A percentile compares a stretch with the other conserved stretches of the same genome.
Conservation (phyloP, 2,797 vertebrate species). For the Molossus alvarezi region DNA sequence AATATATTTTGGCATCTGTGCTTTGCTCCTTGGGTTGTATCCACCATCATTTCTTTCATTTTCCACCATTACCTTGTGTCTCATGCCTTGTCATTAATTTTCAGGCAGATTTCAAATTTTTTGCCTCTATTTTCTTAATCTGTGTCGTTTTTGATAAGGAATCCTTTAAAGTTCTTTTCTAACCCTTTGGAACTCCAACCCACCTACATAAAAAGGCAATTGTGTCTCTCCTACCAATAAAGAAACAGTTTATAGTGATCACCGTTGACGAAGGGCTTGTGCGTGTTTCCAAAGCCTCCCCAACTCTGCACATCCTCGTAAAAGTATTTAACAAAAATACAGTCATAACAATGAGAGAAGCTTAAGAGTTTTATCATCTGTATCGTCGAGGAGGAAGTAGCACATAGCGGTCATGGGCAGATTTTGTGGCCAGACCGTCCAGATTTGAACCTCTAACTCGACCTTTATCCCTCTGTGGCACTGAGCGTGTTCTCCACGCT, state of each 20-base stretch:
- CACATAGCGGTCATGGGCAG: not conserved
- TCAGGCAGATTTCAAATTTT: constrained; percentile 5
- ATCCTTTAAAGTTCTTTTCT: not conserved
- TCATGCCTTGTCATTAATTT: not conserved
- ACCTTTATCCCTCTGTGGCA: not conserved
- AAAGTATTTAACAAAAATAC: constrained; percentile 17
- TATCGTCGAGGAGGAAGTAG: not conserved
- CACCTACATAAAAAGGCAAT: not conserved
- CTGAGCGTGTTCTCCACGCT: not conserved
- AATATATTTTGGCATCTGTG: not conserved
- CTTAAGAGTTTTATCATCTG: not conserved
- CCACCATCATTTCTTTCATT: not conserved
- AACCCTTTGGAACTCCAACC: not conserved
- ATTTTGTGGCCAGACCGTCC: not conserved
- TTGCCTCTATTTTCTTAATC: constrained; percentile 4
- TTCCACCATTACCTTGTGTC: not conserved
- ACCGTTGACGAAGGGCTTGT: not conserved
- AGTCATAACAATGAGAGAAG: not conserved
- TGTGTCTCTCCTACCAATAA: not conserved
- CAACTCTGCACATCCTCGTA: not conserved
- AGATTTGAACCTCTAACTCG: not conserved
- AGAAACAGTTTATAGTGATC: not conserved
- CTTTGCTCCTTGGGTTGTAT: not conserved
- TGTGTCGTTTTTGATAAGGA: not conserved
- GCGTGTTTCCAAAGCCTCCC: not conserved